These are phyloP conservation scores for Acanthaster planci DNA, from an alignment of 35 echinoderm and acorn worm genomes.

Conservation along the genomic window DNA sequence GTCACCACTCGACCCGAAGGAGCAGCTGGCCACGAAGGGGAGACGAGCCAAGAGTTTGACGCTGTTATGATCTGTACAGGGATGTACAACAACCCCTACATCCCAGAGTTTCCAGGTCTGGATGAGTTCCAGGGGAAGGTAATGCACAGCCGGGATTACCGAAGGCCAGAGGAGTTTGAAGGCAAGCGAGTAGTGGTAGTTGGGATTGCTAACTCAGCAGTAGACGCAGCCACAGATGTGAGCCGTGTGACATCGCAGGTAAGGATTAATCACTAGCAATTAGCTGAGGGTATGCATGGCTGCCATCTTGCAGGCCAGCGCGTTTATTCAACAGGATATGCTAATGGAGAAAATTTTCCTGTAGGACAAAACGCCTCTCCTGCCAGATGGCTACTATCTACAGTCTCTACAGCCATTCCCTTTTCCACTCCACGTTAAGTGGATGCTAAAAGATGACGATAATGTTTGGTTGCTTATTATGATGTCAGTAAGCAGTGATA, in stretches of 20 bases:
- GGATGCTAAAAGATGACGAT: background rate
- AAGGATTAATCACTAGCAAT: background rate
- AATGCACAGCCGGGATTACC: slow-evolving; percentile 71
- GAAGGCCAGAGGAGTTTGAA: slow-evolving; percentile 38
- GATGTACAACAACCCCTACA: slow-evolving; percentile 39
- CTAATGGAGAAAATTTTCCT: background rate
- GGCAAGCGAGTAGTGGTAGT: slow-evolving; percentile 69
- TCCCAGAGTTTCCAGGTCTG: slow-evolving; percentile 56
- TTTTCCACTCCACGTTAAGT: background rate
- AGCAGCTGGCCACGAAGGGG: background rate
- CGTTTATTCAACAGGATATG: background rate
- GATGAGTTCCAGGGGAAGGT: slow-evolving; percentile 65
- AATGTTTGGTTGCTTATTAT: background rate
- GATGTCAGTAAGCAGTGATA: no score
- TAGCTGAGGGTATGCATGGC: no score
- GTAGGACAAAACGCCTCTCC: background rate
- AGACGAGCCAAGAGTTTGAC: slow-evolving; percentile 40
- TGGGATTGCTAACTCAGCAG: slow-evolving; percentile 76
- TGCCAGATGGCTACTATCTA: background rate
- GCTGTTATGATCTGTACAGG: slow-evolving; percentile 80
- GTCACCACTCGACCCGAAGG: slow-evolving; percentile 31
- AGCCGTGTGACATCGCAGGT: slow-evolving; percentile 44
- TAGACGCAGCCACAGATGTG: slow-evolving; percentile 68
- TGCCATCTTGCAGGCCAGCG: no score
- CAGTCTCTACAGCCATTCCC: background rate